Percentiles rank a stretch among this genome's conserved stretches.
phyloP scores from a whole-genome alignment of 2,888 invertebrate species.

The Agonopterix heracliana region DNA sequence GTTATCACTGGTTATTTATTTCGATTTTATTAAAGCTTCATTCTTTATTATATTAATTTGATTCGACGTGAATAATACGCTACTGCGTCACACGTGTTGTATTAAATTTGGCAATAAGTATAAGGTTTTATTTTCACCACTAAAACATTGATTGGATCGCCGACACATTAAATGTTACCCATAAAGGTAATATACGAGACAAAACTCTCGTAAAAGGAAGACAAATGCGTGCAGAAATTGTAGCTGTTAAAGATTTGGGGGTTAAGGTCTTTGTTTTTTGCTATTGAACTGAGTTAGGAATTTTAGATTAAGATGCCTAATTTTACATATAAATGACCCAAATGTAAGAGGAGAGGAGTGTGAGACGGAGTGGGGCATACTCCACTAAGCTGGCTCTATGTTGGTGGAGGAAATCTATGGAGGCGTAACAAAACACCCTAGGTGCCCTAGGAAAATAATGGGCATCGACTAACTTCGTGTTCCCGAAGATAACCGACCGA shows the following conservation, averaged over 20 bases:
- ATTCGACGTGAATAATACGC: constrained; percentile 22
- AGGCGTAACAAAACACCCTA: too few species aligned
- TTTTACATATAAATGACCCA: too few species aligned
- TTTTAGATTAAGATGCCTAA: too few species aligned
- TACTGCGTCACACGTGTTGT: constrained; percentile 13
- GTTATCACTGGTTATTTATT: constrained; percentile 17
- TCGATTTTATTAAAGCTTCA: constrained; percentile 15
- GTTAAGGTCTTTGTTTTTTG: too few species aligned
- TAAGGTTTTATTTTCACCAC: constrained; percentile 17
- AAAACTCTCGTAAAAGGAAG: constrained; percentile 1
- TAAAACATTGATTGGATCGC: constrained; percentile 23
- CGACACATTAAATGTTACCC: constrained; percentile 19
- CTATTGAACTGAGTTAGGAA: too few species aligned
- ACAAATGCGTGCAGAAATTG: background rate
- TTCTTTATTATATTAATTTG: constrained; percentile 3
- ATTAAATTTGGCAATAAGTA: constrained; percentile 13
- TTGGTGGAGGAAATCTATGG: too few species aligned
- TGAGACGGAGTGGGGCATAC: too few species aligned
- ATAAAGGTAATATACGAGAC: constrained; percentile 14
- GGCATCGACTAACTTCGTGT: too few species aligned
- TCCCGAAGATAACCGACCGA: too few species aligned
- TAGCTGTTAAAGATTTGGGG: background rate
- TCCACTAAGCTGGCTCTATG: too few species aligned
- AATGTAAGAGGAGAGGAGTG: too few species aligned
- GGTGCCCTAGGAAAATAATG: too few species aligned